These are phyloP conservation scores for Apantesis nais DNA, from an alignment of 2,888 invertebrate species.

Conservation along the genomic window DNA sequence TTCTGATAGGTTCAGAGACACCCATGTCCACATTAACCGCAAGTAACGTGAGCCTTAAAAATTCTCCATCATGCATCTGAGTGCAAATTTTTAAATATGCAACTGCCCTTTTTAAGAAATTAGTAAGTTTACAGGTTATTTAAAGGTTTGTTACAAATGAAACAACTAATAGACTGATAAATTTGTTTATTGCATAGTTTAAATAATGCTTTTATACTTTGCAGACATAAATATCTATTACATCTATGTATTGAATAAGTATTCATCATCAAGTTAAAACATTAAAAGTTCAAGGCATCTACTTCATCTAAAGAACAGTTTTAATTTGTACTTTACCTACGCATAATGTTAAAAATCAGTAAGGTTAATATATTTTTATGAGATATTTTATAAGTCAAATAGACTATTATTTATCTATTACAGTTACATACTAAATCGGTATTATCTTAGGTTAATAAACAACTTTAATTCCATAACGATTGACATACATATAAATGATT, in stretches of 20 bases:
- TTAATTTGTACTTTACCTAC: constrained; percentile 36
- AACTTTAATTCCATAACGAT: not conserved
- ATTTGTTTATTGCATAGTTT: constrained; percentile 53
- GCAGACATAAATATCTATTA: constrained; percentile 7
- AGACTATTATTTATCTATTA: constrained; percentile 19
- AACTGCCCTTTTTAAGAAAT: not conserved
- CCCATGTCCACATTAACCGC: not conserved
- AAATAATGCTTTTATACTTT: constrained; percentile 20
- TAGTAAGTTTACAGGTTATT: not conserved
- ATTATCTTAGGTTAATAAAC: not conserved
- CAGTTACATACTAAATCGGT: constrained; percentile 16
- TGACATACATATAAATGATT: not conserved
- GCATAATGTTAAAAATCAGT: constrained; percentile 6
- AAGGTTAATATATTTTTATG: constrained; percentile 16
- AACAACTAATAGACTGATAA: constrained; percentile 38
- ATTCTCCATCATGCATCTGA: not conserved
- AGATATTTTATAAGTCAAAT: constrained; percentile 20
- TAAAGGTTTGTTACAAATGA: constrained; percentile 23
- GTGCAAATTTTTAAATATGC: too few relatives aligned
- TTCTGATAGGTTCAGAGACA: not conserved
- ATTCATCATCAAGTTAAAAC: not conserved
- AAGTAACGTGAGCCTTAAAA: not conserved
- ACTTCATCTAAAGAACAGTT: constrained; percentile 21
- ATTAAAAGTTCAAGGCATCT: constrained; percentile 6
- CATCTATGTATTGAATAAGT: not conserved